A percentile compares a stretch with the other conserved stretches of the same genome.
These are phyloP conservation scores for Trichopria drosophilae DNA, from an alignment of 2,888 invertebrate species.

Conservation along the genomic window DNA sequence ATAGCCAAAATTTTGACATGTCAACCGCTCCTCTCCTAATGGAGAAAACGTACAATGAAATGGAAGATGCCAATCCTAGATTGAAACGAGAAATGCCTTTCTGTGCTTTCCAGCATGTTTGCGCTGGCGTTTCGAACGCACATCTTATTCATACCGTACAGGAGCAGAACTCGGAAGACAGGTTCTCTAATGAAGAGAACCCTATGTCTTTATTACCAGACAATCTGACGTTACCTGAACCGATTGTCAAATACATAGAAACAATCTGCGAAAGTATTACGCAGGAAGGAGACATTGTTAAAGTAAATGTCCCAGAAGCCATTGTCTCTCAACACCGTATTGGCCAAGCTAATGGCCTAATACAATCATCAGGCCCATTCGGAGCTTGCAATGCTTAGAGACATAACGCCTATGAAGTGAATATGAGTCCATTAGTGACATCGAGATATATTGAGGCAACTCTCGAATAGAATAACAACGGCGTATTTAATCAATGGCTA, in stretches of 20 bases:
- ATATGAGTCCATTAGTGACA: slow-evolving; percentile 6
- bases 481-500: neutral
- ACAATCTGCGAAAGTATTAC: neutral
- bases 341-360: neutral
- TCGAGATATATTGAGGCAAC: slow-evolving; percentile 9
- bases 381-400: neutral
- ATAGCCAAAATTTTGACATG: slow-evolving; percentile 18
- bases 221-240: neutral
- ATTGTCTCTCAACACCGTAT: neutral
- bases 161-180: slow-evolving; percentile 16
- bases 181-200: slow-evolving; percentile 14
- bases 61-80: slow-evolving; percentile 11
- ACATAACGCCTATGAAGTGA: slow-evolving; percentile 19
- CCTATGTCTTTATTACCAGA: slow-evolving; percentile 17
- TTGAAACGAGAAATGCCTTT: too few species aligned
- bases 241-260: slow-evolving; percentile 4
- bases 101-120: slow-evolving; percentile 21
- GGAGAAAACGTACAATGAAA: slow-evolving; percentile 3
- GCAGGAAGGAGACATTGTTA: neutral
- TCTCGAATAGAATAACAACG: neutral
- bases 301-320: neutral
- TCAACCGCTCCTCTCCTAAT: slow-evolving; percentile 11
- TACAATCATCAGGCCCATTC: slow-evolving; percentile 2
- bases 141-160: slow-evolving; percentile 17
- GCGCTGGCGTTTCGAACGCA: slow-evolving; percentile 13